Evolutionary conservation across 2,797 vertebrate species (phyloP), one percentile per base, ranked within the genome.

Genomic region (Vultur gryphus): DNA sequence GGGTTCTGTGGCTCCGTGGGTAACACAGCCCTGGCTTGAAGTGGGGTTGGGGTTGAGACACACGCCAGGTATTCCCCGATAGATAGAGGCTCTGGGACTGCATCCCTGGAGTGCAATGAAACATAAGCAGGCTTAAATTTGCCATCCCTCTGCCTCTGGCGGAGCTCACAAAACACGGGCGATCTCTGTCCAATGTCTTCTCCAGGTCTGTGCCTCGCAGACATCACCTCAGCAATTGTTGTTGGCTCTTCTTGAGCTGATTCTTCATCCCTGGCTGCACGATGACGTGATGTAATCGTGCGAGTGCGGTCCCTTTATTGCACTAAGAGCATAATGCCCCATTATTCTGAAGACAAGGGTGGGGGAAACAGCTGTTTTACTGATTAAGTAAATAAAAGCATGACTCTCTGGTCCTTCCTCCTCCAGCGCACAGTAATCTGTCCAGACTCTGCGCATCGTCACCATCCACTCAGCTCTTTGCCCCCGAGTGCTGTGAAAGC

Each of bases 161-260:
- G 73, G 82, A 80, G 75, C 64, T 67, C 11, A 9, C 51, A 49
- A 41, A 49, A 17, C 44, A 51, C 0, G 3, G 84, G 72, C 2
- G 6, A 15, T 66, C 78, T 69, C 65, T 69, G 54, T 90, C 70
- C 75, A 54, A 31, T 44, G 33, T 70, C 82, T 78, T 87, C 48
- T 87, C 69, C 70, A 61, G 90, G 75, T 23, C 88, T 83, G 33
- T 66, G 71, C 65, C 88, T 94, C 7, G 33, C 87, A 97, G 94
- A 97, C 94, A 83, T 93, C 95, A 92, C 96, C 95, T 97, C 96
- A 96, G 91, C 82, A 76, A 95, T 96, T 87, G 78, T 71, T 84
- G 87, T 93, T 97, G 95, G 95, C 93, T 89, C 82, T 67, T 87
- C 51, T 49, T 66, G 79, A 41, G 39, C n/a, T 84, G 92, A 92